Base-by-base conservation (phyloP, 2,797 vertebrate genomes). In the Labeo calbasu region DNA sequence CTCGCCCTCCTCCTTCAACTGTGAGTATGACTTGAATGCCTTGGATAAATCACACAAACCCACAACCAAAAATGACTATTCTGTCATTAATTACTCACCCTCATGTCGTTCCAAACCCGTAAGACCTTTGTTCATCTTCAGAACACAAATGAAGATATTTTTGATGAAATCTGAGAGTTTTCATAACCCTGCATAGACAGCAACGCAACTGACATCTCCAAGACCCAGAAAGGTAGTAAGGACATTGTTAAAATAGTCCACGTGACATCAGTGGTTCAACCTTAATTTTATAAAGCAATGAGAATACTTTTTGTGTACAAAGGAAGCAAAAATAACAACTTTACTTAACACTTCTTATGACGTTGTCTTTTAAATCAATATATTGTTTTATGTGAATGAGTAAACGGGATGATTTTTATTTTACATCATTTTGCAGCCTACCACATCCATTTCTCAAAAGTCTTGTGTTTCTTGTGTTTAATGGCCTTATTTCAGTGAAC, bases 1-100 rank as follows among this genome's bases (percentile, higher is more conserved):
- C 8, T 97, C 96, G 0, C 96, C 97, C 0, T 94, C 97, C 72
- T 96, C 96, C 15, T 93, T 94, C 82, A 94, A 95, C 88, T 96
- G 97, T 98, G 92, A 98, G 98, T 98, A 23, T 51, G 9, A 51
- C 46, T 63, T 13, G 3, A 53, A 63, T 50, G n/a, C 46, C 48
- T 3, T 21, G 21, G 55, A 57, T 57, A 23, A 81, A 66, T 46
- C 63, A 66, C 17, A 65, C 51, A 59, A 32, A 32, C 2, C 28
- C 2, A 2, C 13, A 14, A 0, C 12, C 11, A 14, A 61, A 28
- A 63, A 28, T 14, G 2, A 63, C 25, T 25, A 28, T 14, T 13
- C 12, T 63, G 12, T 28, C 61, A 7, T 28, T 63, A 15, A 63
- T 28, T 15, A 63, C 13, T 25, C n/a, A 25, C 57, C 4, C n/a